phyloP scores from a whole-genome alignment of 2,888 invertebrate species.

The Eilema sororculum region DNA sequence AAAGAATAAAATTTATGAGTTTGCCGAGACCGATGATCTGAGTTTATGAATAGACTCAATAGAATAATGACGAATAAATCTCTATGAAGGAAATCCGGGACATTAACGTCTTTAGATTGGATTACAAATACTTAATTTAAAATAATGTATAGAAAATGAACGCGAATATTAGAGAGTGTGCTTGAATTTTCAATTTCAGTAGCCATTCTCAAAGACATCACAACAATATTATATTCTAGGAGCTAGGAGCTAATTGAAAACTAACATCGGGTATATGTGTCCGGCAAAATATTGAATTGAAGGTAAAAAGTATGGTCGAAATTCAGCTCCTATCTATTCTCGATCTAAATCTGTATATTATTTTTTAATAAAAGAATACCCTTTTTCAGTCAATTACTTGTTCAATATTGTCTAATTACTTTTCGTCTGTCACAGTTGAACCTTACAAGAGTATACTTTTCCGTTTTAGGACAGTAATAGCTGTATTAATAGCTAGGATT shows the following conservation, averaged over 20 bases:
- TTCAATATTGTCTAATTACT: too few relatives aligned
- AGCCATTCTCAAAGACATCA: background rate
- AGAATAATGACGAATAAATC: slow-evolving; percentile 8
- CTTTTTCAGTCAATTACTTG: too few relatives aligned
- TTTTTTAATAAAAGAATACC: too few relatives aligned
- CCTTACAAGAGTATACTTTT: too few relatives aligned
- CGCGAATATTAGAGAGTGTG: background rate
- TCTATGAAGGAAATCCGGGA: slow-evolving; percentile 6
- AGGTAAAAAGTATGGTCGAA: too few relatives aligned
- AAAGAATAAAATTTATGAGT: slow-evolving; percentile 39
- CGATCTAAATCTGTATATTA: too few relatives aligned
- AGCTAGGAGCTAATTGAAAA: background rate
- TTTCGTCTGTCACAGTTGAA: too few relatives aligned
- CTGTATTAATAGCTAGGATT: too few relatives aligned
- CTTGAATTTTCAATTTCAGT: background rate
- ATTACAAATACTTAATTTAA: background rate
- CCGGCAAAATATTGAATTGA: background rate
- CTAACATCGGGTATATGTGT: background rate
- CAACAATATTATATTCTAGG: background rate
- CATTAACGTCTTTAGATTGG: background rate
- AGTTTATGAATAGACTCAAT: slow-evolving; percentile 22
- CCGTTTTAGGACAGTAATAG: too few relatives aligned
- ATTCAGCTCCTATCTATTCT: too few relatives aligned
- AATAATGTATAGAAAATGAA: background rate
- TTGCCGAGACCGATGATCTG: slow-evolving; percentile 34